Percentiles rank a stretch among this genome's conserved stretches.
Evolutionary conservation across 2,113 vertebrate species (phyloP).

Genomic region (Riparia riparia): DNA sequence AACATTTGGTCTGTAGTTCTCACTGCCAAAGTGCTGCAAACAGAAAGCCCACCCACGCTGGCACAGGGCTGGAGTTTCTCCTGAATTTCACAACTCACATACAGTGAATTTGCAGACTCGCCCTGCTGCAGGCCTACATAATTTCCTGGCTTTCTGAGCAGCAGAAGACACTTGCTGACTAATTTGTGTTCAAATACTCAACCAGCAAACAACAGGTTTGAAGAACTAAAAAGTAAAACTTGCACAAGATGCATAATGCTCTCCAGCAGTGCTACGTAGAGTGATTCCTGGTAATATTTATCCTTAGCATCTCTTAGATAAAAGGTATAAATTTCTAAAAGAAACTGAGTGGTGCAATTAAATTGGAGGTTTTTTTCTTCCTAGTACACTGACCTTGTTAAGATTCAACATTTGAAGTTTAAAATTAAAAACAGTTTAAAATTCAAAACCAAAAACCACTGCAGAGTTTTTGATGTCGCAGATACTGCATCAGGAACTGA

Average conservation of each 20-base stretch:
- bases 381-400: neutral
- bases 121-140: neutral
- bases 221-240: constrained; percentile 3
- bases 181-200: neutral
- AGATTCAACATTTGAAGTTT: neutral
- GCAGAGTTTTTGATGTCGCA: constrained; percentile 90
- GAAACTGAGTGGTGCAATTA: neutral
- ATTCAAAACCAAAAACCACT: neutral
- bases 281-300: neutral
- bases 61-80: neutral
- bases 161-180: constrained; percentile 1
- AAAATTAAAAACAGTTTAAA: neutral
- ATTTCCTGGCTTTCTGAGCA: constrained; percentile 8
- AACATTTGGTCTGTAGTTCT: neutral
- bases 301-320: neutral
- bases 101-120: neutral
- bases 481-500: constrained; percentile 99
- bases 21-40: neutral
- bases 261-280: neutral
- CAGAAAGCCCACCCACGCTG: neutral
- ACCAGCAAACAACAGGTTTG: neutral
- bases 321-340: neutral
- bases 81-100: neutral
- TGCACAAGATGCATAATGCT: neutral
- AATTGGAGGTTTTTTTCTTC: neutral